phyloP scores from a whole-genome alignment of 2,113 vertebrate species.

The Chloropsis cyanopogon region DNA sequence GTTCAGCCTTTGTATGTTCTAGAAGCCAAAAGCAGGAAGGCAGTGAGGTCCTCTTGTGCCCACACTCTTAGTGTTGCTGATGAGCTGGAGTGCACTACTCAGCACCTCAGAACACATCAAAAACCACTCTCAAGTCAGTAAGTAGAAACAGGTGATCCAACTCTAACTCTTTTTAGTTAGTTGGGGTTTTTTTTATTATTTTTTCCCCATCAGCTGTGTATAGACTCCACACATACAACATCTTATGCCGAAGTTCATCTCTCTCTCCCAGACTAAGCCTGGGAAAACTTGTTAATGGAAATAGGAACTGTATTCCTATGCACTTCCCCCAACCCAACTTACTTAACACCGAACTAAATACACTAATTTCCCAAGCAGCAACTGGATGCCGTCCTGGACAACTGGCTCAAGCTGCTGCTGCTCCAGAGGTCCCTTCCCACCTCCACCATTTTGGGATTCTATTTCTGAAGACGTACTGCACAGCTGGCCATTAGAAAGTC shows the following conservation, averaged over 20 bases:
- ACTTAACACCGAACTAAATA: not conserved
- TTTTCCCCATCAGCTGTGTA: not conserved
- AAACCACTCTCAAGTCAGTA: not conserved
- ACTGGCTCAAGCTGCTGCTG: not conserved
- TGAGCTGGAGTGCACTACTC: not conserved
- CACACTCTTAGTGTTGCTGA: not conserved
- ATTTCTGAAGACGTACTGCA: not conserved
- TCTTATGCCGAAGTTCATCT: not conserved
- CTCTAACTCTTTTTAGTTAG: not conserved
- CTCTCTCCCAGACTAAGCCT: not conserved
- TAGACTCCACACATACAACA: not conserved
- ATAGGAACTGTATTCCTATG: not conserved
- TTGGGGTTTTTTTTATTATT: accelerated
- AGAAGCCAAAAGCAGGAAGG: not conserved
- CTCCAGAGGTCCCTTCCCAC: not conserved
- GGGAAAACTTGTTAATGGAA: not conserved
- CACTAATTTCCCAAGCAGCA: not conserved
- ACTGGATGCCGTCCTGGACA: not conserved
- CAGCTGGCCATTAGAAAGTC: not conserved
- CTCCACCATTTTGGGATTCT: not conserved
- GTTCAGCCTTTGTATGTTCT: not conserved
- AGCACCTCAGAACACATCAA: not conserved
- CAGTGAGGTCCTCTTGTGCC: not conserved
- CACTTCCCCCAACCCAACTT: not conserved
- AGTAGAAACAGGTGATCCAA: not conserved